A percentile compares a stretch with the other conserved stretches of the same genome.
Evolutionary conservation across 2,113 vertebrate species (phyloP).

Genomic region (Pseudolaguvia tuberculata): DNA sequence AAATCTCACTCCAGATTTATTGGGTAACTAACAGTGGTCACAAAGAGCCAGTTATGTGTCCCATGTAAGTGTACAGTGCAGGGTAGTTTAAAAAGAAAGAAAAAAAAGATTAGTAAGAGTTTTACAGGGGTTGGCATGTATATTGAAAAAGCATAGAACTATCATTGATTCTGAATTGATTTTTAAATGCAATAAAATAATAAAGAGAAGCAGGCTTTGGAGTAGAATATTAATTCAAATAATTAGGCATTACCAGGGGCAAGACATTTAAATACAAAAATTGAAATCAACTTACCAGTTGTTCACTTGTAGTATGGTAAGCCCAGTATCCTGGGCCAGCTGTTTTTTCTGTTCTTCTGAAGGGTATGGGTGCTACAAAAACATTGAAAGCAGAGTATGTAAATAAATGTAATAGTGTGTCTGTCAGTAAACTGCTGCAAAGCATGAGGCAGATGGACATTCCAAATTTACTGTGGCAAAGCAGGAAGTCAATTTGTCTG

Average conservation of each 20-base stretch:
- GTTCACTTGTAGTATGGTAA: slow-evolving; percentile 99
- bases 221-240: slow-evolving; percentile 66
- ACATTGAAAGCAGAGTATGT: slow-evolving; percentile 25
- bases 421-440: slow-evolving; percentile 32
- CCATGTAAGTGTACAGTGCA: background rate
- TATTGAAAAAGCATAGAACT: slow-evolving; percentile 60
- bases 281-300: slow-evolving; percentile 87
- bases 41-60: background rate
- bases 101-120: no score
- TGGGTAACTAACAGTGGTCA: slow-evolving; percentile 4
- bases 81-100: slow-evolving; percentile 3
- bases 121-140: background rate
- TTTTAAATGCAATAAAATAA: slow-evolving; percentile 50
- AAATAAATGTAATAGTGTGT: slow-evolving; percentile 48
- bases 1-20: slow-evolving; percentile 51
- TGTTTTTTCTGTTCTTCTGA: slow-evolving; percentile 99
- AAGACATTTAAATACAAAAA: slow-evolving; percentile 61
- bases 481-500: slow-evolving; percentile 39
- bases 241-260: slow-evolving; percentile 65
- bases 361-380: slow-evolving; percentile 90
- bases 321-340: slow-evolving; percentile 98
- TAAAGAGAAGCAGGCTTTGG: slow-evolving; percentile 36
- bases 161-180: slow-evolving; percentile 59
- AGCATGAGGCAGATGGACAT: slow-evolving; percentile 29
- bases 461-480: slow-evolving; percentile 48